phyloP scores from a whole-genome alignment of 2,113 vertebrate species.

The Axis porcinus region DNA sequence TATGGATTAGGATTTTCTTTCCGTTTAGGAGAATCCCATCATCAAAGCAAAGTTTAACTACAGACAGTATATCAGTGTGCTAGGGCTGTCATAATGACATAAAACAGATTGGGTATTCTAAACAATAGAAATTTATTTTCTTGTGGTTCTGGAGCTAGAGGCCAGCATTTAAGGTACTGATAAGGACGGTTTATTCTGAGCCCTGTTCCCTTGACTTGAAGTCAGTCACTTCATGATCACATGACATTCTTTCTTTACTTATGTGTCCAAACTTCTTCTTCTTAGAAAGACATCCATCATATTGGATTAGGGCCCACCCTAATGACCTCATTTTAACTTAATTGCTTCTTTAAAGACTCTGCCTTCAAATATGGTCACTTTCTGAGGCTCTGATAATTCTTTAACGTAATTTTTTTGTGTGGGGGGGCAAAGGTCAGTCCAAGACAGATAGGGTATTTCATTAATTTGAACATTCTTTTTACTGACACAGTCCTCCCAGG shows the following conservation, averaged over 20 bases:
- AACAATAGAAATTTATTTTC: not conserved
- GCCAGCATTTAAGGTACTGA: not conserved
- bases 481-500: not conserved
- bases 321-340: not conserved
- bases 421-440: not conserved
- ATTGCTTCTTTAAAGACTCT: not conserved
- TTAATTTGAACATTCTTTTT: not conserved
- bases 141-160: not conserved
- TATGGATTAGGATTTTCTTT: not conserved
- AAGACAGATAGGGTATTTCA: not conserved
- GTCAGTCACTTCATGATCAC: not conserved
- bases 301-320: accelerated
- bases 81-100: not conserved
- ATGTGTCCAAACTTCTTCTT: not conserved
- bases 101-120: not conserved
- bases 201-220: not conserved
- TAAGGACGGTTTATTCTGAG: not conserved
- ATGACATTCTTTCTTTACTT: not conserved
- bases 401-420: not conserved
- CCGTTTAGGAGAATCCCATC: not conserved
- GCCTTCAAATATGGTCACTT: not conserved
- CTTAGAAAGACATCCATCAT: not conserved
- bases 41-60: not conserved
- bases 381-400: not conserved
- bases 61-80: not conserved